Evolutionary conservation across 1,140 invertebrate genomes (phyloP), one percentile per base, ranked within the genome.

Genomic region (Pseudomyrmex flavicornis): DNA sequence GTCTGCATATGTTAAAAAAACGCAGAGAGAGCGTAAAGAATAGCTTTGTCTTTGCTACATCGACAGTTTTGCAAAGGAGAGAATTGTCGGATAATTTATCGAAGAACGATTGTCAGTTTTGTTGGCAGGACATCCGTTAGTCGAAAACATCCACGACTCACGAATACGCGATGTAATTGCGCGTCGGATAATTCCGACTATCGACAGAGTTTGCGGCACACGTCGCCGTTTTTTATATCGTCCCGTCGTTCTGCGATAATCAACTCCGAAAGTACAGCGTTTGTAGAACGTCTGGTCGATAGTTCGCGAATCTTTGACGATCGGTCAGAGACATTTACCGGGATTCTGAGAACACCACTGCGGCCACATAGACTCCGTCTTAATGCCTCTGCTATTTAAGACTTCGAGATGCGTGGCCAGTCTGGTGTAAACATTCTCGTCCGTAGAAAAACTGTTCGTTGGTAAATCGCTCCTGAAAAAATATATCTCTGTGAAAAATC

Each of bases 331-430:
- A 93, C 96, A 97, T 93, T 96, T 95, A 87, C 96, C 95, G 61
- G 96, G 96, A 92, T 97, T 97, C 86, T 97, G 96, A 17, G 95
- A 95, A 91, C 97, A 97, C 96, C 97, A 97, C 72, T 96, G 95
- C 2, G 97, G 97, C 96, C 97, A 96, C 88, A 97, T 94, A 2
- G 96, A 95, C 87, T 97, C 97, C 0, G 96, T 95, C 52, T 95
- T 94, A 10, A 97, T 90, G 1, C 96, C 97, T 75, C 96, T 94
- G 7, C 93, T 92, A 0, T 95, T 91, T 58, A 97, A 90, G 4
- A 97, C 91, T 77, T 97, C 95, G 58, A 97, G 93, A 79, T 97
- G 96, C 35, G 95, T 94, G 61, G 96, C 95, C 52, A 97, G 92
- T 73, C 97, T 94, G 15, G 95, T 95, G 88, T 97, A 97, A 5